Evolutionary conservation across 1,140 invertebrate species (phyloP).

Genomic region (Bradysia coprophila): DNA sequence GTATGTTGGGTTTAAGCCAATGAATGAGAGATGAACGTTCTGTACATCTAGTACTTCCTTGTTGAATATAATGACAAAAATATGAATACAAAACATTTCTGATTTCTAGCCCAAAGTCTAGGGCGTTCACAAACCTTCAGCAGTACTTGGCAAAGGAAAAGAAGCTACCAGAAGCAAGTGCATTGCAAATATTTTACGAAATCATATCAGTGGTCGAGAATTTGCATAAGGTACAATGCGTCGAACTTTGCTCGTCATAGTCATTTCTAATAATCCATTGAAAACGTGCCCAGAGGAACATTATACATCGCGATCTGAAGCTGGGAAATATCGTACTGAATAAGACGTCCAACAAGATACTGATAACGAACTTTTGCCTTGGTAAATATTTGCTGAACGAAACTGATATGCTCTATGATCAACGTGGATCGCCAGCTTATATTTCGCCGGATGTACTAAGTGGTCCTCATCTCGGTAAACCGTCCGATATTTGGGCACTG

Average conservation of each 20-base stretch:
- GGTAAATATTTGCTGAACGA: slow-evolving; percentile 61
- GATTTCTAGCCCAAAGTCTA: slow-evolving; percentile 40
- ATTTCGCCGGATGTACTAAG: slow-evolving; percentile 68
- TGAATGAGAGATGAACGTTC: too few species aligned
- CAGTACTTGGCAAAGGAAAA: slow-evolving; percentile 70
- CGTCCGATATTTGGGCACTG: slow-evolving; percentile 74
- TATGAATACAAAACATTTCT: background rate
- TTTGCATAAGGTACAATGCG: slow-evolving; percentile 52
- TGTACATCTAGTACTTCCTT: background rate
- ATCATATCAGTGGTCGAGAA: slow-evolving; percentile 55
- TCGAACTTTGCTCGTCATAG: slow-evolving; percentile 3
- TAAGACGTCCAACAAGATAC: slow-evolving; percentile 44
- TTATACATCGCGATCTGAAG: slow-evolving; percentile 68
- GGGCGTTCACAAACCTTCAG: slow-evolving; percentile 55
- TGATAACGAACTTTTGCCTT: slow-evolving; percentile 66
- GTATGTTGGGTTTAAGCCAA: too few species aligned
- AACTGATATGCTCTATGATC: slow-evolving; percentile 55
- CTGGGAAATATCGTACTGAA: slow-evolving; percentile 65
- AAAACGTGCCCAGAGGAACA: slow-evolving; percentile 51
- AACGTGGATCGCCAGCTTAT: slow-evolving; percentile 67
- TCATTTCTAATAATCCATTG: slow-evolving; percentile 2
- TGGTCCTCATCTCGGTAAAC: slow-evolving; percentile 57
- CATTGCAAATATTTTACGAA: slow-evolving; percentile 57
- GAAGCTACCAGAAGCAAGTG: slow-evolving; percentile 52
- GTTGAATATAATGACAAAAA: too few species aligned